These are phyloP conservation scores for Drosophila baimaii DNA, from an alignment of 1,140 invertebrate species.

Conservation along the genomic window DNA sequence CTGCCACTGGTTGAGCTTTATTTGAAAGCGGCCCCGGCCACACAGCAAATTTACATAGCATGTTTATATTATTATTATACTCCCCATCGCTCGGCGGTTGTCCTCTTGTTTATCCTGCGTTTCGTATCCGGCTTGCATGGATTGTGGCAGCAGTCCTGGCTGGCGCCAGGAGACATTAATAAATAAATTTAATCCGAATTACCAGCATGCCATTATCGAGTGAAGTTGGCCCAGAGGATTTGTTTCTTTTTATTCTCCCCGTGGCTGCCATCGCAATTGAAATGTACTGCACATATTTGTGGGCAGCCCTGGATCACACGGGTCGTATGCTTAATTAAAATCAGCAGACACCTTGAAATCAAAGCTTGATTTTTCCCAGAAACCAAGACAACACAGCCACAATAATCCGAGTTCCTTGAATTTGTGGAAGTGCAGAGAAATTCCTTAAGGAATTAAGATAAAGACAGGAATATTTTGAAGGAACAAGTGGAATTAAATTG, in stretches of 20 bases:
- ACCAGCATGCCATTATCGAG: slow-evolving; percentile 39
- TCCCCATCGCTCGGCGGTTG: background rate
- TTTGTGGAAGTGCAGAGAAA: background rate
- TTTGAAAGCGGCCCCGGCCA: slow-evolving; percentile 20
- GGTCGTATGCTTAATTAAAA: slow-evolving; percentile 41
- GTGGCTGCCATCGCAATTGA: slow-evolving; percentile 13
- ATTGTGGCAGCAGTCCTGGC: background rate
- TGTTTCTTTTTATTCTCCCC: background rate
- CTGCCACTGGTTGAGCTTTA: slow-evolving; percentile 40
- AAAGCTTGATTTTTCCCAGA: background rate
- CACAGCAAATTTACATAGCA: slow-evolving; percentile 43
- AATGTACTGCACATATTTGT: slow-evolving; percentile 25
- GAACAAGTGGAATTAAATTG: background rate
- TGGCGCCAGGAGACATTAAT: slow-evolving; percentile 30
- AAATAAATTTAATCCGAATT: slow-evolving; percentile 48
- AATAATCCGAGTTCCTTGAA: slow-evolving; percentile 5
- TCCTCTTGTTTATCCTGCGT: slow-evolving; percentile 3
- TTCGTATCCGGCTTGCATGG: background rate
- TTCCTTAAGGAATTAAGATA: background rate
- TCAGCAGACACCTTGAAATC: slow-evolving; percentile 8
- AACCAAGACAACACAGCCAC: slow-evolving; percentile 7
- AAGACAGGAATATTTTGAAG: background rate
- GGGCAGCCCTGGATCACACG: background rate
- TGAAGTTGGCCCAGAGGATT: background rate
- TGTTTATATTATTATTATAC: slow-evolving; percentile 39